A percentile compares a stretch with the other conserved stretches of the same genome.
These are phyloP conservation scores for Bubo blakistoni DNA, from an alignment of 2,113 vertebrate genomes.

Conservation along the genomic window DNA sequence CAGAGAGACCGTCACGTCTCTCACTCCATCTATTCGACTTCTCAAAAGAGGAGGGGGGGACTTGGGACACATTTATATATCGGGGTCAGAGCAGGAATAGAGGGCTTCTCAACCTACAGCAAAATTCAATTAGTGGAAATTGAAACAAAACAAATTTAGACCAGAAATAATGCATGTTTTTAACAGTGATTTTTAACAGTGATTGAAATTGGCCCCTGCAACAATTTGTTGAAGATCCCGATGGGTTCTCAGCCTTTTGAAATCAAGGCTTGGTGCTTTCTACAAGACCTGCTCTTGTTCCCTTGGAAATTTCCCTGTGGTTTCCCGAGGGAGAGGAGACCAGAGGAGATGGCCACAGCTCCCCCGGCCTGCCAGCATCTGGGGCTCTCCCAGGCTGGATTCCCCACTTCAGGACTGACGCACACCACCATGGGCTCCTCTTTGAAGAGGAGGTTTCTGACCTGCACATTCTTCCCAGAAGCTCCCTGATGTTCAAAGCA, in stretches of 20 bases:
- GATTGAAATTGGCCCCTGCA: not conserved
- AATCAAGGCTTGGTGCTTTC: not conserved
- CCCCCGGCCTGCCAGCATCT: not conserved
- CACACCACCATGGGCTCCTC: not conserved
- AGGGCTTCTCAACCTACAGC: not conserved
- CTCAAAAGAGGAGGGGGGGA: not conserved
- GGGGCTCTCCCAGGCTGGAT: not conserved
- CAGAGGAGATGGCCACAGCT: not conserved
- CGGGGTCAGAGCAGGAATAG: not conserved
- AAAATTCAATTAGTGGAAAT: not conserved
- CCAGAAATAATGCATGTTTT: fast-evolving
- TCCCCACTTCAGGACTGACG: not conserved
- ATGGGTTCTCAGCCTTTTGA: not conserved
- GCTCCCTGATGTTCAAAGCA: slow-evolving; percentile 14
- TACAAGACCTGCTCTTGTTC: not conserved
- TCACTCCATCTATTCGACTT: not conserved
- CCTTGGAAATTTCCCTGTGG: not conserved
- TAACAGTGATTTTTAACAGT: not conserved
- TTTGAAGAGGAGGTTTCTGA: slow-evolving; percentile 13
- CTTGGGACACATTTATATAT: not conserved
- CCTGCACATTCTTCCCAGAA: not conserved
- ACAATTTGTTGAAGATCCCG: not conserved
- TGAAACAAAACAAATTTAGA: not conserved
- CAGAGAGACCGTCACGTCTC: fast-evolving
- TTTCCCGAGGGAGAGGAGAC: not conserved